Evolutionary conservation across 2,888 invertebrate species (phyloP).

Genomic region (Pandemis cinnamomeana): DNA sequence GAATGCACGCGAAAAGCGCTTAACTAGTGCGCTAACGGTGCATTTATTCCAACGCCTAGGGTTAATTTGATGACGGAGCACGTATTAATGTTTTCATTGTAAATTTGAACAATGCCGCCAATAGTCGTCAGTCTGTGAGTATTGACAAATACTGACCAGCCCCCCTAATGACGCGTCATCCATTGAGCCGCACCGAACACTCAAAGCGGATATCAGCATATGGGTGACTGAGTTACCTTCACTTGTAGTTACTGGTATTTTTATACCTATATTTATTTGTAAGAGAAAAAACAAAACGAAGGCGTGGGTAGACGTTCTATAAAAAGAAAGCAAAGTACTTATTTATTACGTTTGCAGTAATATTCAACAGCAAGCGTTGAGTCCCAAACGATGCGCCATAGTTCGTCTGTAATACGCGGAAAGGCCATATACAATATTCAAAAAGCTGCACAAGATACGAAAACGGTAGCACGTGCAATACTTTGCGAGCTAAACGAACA

Average conservation of each 20-base stretch:
- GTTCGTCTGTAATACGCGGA: too few species aligned
- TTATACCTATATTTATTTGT: too few species aligned
- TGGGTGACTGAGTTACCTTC: neutral
- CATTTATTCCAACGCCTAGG: neutral
- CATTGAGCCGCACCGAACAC: conserved; percentile 1
- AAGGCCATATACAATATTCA: too few species aligned
- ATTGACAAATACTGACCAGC: conserved; percentile 37
- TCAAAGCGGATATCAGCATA: neutral
- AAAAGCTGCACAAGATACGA: conserved; percentile 18
- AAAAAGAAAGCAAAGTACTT: too few species aligned
- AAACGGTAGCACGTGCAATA: conserved; percentile 31
- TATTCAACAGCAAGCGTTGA: too few species aligned
- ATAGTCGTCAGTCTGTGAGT: conserved; percentile 12
- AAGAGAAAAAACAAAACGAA: too few species aligned
- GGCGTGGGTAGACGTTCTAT: too few species aligned
- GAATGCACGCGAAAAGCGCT: neutral
- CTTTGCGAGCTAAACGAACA: conserved; percentile 25
- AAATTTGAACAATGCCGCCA: conserved; percentile 35
- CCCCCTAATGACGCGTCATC: conserved; percentile 20
- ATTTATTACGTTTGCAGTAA: too few species aligned
- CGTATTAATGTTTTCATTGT: conserved; percentile 38
- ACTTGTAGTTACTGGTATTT: neutral
- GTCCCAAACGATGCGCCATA: too few species aligned
- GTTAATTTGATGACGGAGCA: conserved; percentile 33
- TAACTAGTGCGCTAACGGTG: neutral